Percentiles rank a stretch among this genome's conserved stretches.
phyloP scores from a whole-genome alignment of 2,113 vertebrate species.

The Vulpes vulpes region DNA sequence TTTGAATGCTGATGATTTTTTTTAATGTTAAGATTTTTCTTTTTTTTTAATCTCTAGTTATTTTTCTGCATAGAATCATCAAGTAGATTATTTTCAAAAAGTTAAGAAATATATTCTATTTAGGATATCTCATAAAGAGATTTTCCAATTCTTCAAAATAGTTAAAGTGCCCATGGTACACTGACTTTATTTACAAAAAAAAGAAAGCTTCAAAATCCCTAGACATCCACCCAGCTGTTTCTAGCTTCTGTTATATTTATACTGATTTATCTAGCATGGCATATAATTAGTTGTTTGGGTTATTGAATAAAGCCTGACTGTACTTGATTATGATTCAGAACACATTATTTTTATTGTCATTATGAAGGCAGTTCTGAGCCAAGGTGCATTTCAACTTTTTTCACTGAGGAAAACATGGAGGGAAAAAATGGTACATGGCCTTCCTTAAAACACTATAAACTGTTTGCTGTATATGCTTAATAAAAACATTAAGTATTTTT shows the following conservation, averaged over 20 bases:
- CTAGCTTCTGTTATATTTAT: conserved; percentile 65
- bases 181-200: conserved; percentile 41
- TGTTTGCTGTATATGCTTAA: conserved; percentile 12
- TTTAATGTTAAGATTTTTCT: not conserved
- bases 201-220: conserved; percentile 64
- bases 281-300: conserved; percentile 76
- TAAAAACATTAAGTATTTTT: conserved; percentile 25
- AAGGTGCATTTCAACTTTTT: conserved; percentile 45
- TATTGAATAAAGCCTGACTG: conserved; percentile 72
- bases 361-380: conserved; percentile 56
- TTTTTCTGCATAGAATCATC: not conserved
- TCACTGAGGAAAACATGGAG: conserved; percentile 44
- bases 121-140: not conserved
- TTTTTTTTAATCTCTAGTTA: not conserved
- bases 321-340: conserved; percentile 72
- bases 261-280: conserved; percentile 78
- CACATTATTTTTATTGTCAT: conserved; percentile 75
- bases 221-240: conserved; percentile 67
- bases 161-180: not conserved
- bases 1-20: not conserved
- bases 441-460: not conserved
- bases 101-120: not conserved
- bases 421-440: not conserved
- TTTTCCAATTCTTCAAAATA: not conserved
- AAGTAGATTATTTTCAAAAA: not conserved